These are phyloP conservation scores for Lasioglossum albipes DNA, from an alignment of 1,140 invertebrate species.

Conservation along the genomic window DNA sequence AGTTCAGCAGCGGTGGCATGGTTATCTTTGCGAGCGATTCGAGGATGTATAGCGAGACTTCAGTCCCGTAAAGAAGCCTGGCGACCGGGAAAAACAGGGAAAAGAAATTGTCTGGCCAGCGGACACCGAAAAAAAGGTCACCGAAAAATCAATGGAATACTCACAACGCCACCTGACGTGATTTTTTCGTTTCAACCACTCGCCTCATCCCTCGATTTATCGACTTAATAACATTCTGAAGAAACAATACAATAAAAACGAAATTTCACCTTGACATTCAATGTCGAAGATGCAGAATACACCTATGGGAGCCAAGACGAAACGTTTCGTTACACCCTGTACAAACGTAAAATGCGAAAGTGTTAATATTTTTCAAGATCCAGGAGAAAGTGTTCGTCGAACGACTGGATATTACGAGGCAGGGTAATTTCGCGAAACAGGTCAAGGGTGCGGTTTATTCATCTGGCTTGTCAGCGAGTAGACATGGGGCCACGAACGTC, in stretches of 20 bases:
- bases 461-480: not conserved
- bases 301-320: too few species aligned
- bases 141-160: not conserved
- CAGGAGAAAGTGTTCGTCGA: too few species aligned
- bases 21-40: not conserved
- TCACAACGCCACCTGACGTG: not conserved
- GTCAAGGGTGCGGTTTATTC: not conserved
- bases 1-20: not conserved
- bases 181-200: slow-evolving; percentile 7
- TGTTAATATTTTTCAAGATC: not conserved
- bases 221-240: too few species aligned
- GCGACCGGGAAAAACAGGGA: not conserved
- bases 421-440: not conserved
- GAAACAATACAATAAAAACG: too few species aligned
- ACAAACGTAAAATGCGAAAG: too few species aligned
- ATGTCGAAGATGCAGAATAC: too few species aligned
- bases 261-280: too few species aligned
- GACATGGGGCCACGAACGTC: not conserved
- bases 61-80: not conserved
- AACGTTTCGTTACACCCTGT: too few species aligned
- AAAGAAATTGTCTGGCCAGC: not conserved
- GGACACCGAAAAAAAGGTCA: not conserved
- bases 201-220: not conserved
- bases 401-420: not conserved
- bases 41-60: not conserved